Evolutionary conservation across 2,113 vertebrate genomes (phyloP).

Genomic region (Lates calcarifer): DNA sequence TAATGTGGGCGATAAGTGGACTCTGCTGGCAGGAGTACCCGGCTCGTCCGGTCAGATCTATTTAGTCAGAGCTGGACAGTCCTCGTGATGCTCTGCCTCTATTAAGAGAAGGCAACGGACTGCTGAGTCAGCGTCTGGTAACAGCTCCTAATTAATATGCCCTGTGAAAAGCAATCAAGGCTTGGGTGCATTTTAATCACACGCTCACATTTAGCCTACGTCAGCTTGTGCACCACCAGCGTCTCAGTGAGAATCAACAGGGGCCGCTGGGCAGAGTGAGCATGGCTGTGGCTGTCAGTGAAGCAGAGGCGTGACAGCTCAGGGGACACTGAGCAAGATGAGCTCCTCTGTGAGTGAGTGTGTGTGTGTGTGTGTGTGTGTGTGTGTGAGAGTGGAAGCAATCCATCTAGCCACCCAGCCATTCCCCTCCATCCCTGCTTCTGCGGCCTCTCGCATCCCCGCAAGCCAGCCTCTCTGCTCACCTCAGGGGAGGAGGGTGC

Average conservation of each 20-base stretch:
- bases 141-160: constrained; percentile 66
- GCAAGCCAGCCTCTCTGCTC: constrained; percentile 35
- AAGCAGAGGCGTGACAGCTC: constrained; percentile 50
- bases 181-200: constrained; percentile 49
- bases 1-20: constrained; percentile 64
- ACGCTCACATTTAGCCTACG: constrained; percentile 18
- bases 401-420: constrained; percentile 51
- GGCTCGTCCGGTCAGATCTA: constrained; percentile 36
- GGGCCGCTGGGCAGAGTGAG: constrained; percentile 35
- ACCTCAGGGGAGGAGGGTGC: background rate
- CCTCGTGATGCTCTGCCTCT: constrained; percentile 31
- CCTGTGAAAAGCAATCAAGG: constrained; percentile 62
- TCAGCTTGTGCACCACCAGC: constrained; percentile 34
- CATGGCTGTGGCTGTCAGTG: constrained; percentile 34
- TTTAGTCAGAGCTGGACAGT: constrained; percentile 45
- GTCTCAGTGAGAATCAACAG: constrained; percentile 31
- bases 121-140: constrained; percentile 60
- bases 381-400: constrained; percentile 33
- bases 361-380: constrained; percentile 35
- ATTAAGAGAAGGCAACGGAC: constrained; percentile 42
- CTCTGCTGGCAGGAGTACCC: constrained; percentile 59
- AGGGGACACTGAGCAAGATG: constrained; percentile 43
- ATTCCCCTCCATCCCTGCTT: constrained; percentile 39
- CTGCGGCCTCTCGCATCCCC: constrained; percentile 33
- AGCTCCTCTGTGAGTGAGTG: constrained; percentile 15